Evolutionary conservation across 2,797 vertebrate genomes (phyloP).

Genomic region (Acanthurus leucopareius): DNA sequence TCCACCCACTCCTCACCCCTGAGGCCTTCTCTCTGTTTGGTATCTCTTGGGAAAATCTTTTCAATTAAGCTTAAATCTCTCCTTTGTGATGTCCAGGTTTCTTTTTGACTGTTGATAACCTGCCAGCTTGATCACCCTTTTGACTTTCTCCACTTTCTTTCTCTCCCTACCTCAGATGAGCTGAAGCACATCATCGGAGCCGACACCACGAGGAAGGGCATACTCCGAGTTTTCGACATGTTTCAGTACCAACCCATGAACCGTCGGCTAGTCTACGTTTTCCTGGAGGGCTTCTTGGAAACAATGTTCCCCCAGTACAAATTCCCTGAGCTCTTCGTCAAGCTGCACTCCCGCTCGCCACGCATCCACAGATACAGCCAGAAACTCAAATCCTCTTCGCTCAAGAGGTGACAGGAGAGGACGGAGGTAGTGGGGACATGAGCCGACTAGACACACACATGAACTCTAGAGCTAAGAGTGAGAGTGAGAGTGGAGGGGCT

Average conservation of each 20-base stretch:
- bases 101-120: not conserved
- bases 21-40: not conserved
- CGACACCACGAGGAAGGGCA: slow-evolving; percentile 97
- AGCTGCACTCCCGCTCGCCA: slow-evolving; percentile 96
- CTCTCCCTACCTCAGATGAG: slow-evolving; percentile 87
- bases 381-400: slow-evolving; percentile 92
- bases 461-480: slow-evolving; percentile 50
- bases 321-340: slow-evolving; percentile 97
- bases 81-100: not conserved
- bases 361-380: slow-evolving; percentile 93
- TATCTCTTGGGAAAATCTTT: not conserved
- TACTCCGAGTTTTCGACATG: slow-evolving; percentile 99
- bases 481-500: slow-evolving; percentile 27
- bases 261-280: slow-evolving; percentile 96
- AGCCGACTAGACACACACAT: slow-evolving; percentile 39
- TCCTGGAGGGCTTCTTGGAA: slow-evolving; percentile 98
- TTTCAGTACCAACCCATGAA: slow-evolving; percentile 99
- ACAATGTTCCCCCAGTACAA: slow-evolving; percentile 98
- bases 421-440: slow-evolving; percentile 65
- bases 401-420: slow-evolving; percentile 97
- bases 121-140: not conserved
- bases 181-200: slow-evolving; percentile 99
- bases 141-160: not conserved
- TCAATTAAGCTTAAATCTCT: not conserved
- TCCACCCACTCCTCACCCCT: not conserved